Conservation (phyloP, 2,797 vertebrate genomes). For the Acipenser ruthenus region DNA sequence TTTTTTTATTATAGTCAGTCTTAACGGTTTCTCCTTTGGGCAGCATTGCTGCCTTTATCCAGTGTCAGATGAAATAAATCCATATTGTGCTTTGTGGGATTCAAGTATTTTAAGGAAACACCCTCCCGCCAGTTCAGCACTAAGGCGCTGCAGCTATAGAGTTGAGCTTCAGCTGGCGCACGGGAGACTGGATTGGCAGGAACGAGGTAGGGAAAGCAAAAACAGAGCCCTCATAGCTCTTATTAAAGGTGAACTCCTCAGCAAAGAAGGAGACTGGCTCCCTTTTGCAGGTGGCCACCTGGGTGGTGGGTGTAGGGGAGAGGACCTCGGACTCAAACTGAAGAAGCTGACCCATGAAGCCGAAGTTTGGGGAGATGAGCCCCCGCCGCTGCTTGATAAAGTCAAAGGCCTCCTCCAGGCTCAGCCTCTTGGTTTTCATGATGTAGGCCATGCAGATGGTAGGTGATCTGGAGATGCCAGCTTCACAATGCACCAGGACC, state of each 20-base stretch:
- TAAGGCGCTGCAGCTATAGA: conserved; percentile 86
- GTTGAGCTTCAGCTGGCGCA: conserved; percentile 78
- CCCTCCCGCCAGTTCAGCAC: conserved; percentile 45
- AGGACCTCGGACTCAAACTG: conserved; percentile 91
- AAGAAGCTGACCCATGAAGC: conserved; percentile 95
- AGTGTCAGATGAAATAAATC: too few species aligned
- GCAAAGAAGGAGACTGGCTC: conserved; percentile 76
- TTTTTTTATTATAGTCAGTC: too few species aligned
- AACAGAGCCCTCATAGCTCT: conserved; percentile 76
- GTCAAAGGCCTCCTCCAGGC: conserved; percentile 88
- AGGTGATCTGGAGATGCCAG: conserved; percentile 92
- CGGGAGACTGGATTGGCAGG: conserved; percentile 72
- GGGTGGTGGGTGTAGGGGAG: conserved; percentile 65
- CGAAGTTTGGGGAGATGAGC: conserved; percentile 90
- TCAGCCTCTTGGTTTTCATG: conserved; percentile 83
- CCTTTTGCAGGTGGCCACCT: conserved; percentile 59
- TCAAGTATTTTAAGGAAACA: conserved; percentile 53
- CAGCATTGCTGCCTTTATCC: too few species aligned
- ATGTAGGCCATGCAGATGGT: conserved; percentile 99
- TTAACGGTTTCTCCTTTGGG: too few species aligned
- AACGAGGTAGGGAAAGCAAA: conserved; percentile 89
- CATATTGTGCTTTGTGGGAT: conserved; percentile 12
- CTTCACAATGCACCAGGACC: conserved; percentile 94
- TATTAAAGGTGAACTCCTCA: conserved; percentile 69
- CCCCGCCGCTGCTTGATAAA: conserved; percentile 85